Base-by-base conservation (phyloP, 2,797 vertebrate genomes). In the Lutjanus campechanus region DNA sequence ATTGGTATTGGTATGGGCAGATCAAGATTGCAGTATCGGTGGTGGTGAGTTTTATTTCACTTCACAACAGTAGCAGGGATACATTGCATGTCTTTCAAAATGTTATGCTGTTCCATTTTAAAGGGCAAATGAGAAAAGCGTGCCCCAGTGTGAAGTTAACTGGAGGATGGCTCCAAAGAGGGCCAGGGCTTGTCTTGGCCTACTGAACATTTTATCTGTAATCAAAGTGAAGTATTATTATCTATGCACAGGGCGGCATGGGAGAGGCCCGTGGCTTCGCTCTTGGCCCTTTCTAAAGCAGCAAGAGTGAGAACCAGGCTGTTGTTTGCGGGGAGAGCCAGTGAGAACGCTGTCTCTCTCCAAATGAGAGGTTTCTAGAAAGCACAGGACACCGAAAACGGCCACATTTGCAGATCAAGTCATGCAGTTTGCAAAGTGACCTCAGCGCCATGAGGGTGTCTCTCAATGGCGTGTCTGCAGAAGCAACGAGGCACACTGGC, bases 321-420 rank as follows among this genome's bases (percentile, higher is more conserved):
- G 81, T 73, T 77, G 87, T 88, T 85, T 90, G 79, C 4, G 29
- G 77, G 68, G 69, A 76, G 65, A 77, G 84, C 51, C 77, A 85
- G 66, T 77, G 81, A 86, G 82, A 92, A 87, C 7, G n/a, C 55
- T 47, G 76, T 83, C 75, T 89, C 74, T 86, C 69, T 70, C 73
- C 73, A 93, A 95, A 94, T 93, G 84, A 94, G 73, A 91, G 92
- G 94, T 90, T 94, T 90, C 82, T 81, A n/a, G 73, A 84, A 85
- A 88, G 79, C 76, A 69, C 71, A 81, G 76, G 76, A 85, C 82
- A 83, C 71, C 4, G 50, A 75, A 87, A 86, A 91, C 59, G 71
- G 59, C 79, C 81, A 84, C 75, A 87, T 85, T 84, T 80, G 44
- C 72, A 85, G 61, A 80, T 84, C 61, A 74, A 86, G 76, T 79